A percentile compares a stretch with the other conserved stretches of the same genome.
Conservation (phyloP, 1,140 invertebrate species). For the Lepidostoma basale region DNA sequence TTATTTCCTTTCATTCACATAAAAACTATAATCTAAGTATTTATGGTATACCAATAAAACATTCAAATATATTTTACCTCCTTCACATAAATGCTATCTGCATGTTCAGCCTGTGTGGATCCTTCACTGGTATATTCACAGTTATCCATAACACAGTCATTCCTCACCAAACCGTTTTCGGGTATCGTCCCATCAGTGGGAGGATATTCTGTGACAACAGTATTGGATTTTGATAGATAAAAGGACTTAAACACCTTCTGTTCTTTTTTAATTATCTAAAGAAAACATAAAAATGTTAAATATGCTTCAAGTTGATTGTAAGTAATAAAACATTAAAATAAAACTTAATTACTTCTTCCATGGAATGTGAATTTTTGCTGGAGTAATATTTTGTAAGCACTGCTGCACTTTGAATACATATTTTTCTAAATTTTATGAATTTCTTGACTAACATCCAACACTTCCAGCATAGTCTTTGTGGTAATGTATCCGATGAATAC, state of each 20-base stretch:
- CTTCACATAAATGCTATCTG: not conserved
- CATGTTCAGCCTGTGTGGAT: not conserved
- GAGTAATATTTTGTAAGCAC: constrained; percentile 24
- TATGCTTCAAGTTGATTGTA: not conserved
- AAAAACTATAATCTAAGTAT: not conserved
- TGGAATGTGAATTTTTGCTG: not conserved
- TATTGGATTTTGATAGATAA: not conserved
- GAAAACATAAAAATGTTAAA: not conserved
- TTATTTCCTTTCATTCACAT: no score
- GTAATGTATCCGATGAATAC: not conserved
- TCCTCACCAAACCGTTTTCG: not conserved
- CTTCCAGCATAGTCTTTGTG: constrained; percentile 36
- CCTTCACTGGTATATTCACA: not conserved
- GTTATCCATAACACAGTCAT: not conserved
- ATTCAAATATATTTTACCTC: not conserved
- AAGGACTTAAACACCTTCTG: not conserved
- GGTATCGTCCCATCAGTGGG: no score
- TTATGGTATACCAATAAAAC: not conserved
- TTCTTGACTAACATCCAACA: constrained; percentile 29
- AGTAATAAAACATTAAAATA: not conserved
- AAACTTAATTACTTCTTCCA: not conserved
- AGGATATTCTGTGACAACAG: not conserved
- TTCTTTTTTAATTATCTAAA: not conserved
- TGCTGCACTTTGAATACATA: constrained; percentile 23
- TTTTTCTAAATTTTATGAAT: constrained; percentile 18